Conservation (phyloP, 2,888 invertebrate species). For the Sinotaia quadrata region DNA sequence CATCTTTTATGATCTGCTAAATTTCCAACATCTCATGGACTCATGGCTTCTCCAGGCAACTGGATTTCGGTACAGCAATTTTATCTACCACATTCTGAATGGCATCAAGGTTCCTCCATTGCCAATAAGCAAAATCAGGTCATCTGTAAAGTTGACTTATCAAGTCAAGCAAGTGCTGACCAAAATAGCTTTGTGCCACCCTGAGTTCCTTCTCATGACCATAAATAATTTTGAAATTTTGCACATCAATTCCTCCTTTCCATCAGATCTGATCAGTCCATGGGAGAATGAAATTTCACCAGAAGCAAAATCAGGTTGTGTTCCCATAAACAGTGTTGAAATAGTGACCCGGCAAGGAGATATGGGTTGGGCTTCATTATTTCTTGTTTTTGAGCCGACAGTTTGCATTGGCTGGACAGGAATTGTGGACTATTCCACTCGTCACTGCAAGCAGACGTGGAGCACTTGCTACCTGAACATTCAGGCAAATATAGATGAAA, state of each 20-base stretch:
- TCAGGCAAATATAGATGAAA: neutral
- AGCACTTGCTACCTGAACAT: neutral
- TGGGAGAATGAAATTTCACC: neutral
- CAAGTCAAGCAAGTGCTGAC: neutral
- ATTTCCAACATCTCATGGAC: slow-evolving; percentile 21
- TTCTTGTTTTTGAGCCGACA: neutral
- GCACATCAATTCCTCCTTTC: neutral
- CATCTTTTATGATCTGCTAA: slow-evolving; percentile 16
- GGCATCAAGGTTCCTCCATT: neutral
- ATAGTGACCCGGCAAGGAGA: slow-evolving; percentile 10
- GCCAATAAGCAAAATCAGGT: neutral
- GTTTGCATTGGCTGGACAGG: slow-evolving; percentile 8
- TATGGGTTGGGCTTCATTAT: slow-evolving; percentile 1
- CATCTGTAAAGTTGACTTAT: neutral
- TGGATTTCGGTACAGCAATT: slow-evolving; percentile 6
- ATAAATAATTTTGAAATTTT: slow-evolving; percentile 10
- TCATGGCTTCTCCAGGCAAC: slow-evolving; percentile 16
- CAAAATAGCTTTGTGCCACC: slow-evolving; percentile 14
- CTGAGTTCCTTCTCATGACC: slow-evolving; percentile 7
- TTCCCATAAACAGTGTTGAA: slow-evolving; percentile 5
- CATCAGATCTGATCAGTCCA: neutral
- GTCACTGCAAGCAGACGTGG: slow-evolving; percentile 18
- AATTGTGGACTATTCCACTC: slow-evolving; percentile 15
- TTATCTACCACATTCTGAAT: neutral
- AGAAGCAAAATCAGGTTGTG: neutral